Conservation (phyloP, 2,888 invertebrate species). For the Tachina fera region DNA sequence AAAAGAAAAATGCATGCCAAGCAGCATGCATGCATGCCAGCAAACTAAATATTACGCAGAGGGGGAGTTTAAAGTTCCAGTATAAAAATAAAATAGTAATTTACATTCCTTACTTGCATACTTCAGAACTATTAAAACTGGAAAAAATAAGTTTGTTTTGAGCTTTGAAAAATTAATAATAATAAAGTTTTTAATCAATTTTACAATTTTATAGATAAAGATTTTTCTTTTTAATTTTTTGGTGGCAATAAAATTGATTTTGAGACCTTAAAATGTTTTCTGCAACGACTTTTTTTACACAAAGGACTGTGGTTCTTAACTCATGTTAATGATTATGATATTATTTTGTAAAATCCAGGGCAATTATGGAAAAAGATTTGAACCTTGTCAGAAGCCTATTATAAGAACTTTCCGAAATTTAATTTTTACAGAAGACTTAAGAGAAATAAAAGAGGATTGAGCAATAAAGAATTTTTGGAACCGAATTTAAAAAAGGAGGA, state of each 20-base stretch:
- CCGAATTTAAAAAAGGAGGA: no score
- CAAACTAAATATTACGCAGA: constrained; percentile 29
- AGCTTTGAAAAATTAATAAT: constrained; percentile 20
- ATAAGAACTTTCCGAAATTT: no score
- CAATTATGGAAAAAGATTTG: background rate
- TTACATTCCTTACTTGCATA: constrained; percentile 33
- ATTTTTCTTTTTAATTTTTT: background rate
- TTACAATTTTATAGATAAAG: constrained; percentile 11
- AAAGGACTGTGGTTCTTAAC: background rate
- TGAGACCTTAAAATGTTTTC: background rate
- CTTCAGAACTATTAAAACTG: constrained; percentile 23
- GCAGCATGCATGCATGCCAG: constrained; percentile 31
- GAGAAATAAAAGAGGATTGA: no score
- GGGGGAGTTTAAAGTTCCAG: constrained; percentile 23
- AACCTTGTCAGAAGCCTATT: background rate
- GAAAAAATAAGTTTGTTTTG: background rate
- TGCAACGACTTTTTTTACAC: background rate
- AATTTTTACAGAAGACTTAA: no score
- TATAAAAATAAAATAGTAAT: constrained; percentile 39
- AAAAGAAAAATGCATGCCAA: constrained; percentile 14
- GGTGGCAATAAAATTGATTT: background rate
- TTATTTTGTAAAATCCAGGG: background rate
- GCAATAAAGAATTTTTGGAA: no score
- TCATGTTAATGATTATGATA: no score
- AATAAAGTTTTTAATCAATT: constrained; percentile 31